phyloP scores from a whole-genome alignment of 2,888 invertebrate species.

The Andrena bicolor region DNA sequence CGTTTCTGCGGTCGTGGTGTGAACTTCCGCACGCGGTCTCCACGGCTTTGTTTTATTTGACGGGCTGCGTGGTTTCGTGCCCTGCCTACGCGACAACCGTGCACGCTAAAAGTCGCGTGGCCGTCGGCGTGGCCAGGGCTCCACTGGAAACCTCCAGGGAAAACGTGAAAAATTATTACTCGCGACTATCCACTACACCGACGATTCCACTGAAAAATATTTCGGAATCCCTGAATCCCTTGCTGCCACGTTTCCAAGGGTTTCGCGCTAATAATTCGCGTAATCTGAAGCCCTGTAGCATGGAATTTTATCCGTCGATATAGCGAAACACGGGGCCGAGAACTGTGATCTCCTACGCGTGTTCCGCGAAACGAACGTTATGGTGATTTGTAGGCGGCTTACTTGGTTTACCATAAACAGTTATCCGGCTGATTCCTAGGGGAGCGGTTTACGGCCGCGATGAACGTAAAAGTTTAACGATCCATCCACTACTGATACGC shows the following conservation, averaged over 20 bases:
- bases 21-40: conserved; percentile 66
- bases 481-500: conserved; percentile 8
- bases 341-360: not conserved
- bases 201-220: not conserved
- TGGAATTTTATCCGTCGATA: too few relatives aligned
- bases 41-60: conserved; percentile 61
- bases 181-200: not conserved
- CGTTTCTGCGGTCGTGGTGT: conserved; percentile 57
- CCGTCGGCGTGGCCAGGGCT: conserved; percentile 20
- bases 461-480: conserved; percentile 48
- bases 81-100: conserved; percentile 38
- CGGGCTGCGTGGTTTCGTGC: conserved; percentile 52
- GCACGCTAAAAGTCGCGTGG: conserved; percentile 41
- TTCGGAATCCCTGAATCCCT: not conserved
- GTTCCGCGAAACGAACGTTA: conserved; percentile 8
- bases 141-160: conserved; percentile 3
- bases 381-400: conserved; percentile 4
- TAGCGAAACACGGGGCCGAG: not conserved
- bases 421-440: conserved; percentile 20
- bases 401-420: conserved; percentile 39
- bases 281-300: not conserved
- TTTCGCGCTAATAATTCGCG: not conserved
- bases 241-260: not conserved
- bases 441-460: conserved; percentile 39
- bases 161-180: conserved; percentile 30